Evolutionary conservation across 2,113 vertebrate species (phyloP).

Genomic region (Tyto alba): DNA sequence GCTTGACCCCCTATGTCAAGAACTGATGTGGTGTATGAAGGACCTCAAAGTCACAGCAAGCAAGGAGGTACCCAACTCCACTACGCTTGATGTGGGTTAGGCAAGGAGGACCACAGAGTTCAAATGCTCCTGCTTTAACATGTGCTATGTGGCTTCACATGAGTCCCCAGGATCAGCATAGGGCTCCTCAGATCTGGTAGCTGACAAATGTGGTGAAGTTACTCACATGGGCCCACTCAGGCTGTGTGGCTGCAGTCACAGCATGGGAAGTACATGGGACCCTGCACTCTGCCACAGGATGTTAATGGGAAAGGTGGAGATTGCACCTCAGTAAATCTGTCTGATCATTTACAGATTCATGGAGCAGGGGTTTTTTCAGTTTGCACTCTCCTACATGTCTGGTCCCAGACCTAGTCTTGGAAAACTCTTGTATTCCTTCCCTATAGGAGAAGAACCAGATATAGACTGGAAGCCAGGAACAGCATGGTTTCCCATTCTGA

Average conservation of each 20-base stretch:
- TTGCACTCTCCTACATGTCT: not conserved
- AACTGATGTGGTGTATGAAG: not conserved
- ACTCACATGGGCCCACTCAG: not conserved
- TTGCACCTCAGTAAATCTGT: not conserved
- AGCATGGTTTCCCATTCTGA: not conserved
- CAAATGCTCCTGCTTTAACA: not conserved
- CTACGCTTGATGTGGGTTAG: not conserved
- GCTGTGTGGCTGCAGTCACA: not conserved
- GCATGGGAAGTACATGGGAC: not conserved
- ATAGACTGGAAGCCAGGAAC: not conserved
- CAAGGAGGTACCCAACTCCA: not conserved
- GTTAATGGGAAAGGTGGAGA: not conserved
- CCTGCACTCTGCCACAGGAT: not conserved
- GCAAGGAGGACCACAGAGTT: not conserved
- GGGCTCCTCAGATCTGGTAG: not conserved
- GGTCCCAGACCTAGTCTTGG: not conserved
- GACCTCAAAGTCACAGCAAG: not conserved
- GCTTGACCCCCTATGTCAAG: not conserved
- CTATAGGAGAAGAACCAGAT: not conserved
- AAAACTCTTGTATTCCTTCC: not conserved
- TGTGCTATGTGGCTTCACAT: fast-evolving
- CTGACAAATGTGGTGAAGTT: not conserved
- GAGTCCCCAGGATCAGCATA: not conserved
- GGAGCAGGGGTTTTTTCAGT: not conserved
- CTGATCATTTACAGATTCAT: not conserved